Percentiles rank a stretch among this genome's conserved stretches.
These are phyloP conservation scores for Lobophora halterata DNA, from an alignment of 2,888 invertebrate genomes.

Conservation along the genomic window DNA sequence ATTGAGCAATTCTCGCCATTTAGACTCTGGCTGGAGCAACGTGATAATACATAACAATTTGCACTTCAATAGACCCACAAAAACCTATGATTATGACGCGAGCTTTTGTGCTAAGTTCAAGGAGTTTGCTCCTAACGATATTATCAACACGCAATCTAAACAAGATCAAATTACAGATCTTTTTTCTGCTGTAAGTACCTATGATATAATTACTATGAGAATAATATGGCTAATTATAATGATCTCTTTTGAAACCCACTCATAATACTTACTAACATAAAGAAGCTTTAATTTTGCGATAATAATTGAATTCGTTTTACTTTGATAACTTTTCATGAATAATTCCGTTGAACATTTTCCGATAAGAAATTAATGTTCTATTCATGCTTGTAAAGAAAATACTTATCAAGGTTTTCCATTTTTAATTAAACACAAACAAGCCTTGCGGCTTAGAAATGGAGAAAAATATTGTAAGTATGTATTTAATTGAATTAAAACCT, in stretches of 20 bases:
- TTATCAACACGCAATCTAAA: conserved; percentile 23
- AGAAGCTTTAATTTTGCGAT: neutral
- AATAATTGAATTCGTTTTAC: conserved; percentile 29
- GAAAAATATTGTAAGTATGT: too few species aligned
- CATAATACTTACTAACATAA: too few species aligned
- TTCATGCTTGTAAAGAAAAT: neutral
- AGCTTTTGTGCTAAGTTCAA: conserved; percentile 26
- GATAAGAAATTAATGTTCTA: conserved; percentile 19
- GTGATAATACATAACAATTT: conserved; percentile 13
- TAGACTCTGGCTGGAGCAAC: too few species aligned
- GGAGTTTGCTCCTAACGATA: conserved; percentile 18
- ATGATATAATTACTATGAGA: neutral
- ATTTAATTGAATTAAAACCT: too few species aligned
- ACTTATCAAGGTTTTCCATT: conserved; percentile 7
- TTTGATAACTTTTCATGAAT: conserved; percentile 19
- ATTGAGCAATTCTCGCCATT: too few species aligned
- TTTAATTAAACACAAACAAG: too few species aligned
- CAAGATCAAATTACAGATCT: conserved; percentile 21
- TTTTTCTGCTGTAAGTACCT: neutral
- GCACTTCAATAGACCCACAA: conserved; percentile 9
- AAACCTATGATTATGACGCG: conserved; percentile 13
- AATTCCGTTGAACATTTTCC: conserved; percentile 8
- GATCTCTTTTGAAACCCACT: too few species aligned
- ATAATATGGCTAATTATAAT: too few species aligned
- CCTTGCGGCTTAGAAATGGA: neutral